Conservation (phyloP, 2,888 invertebrate species). For the Cepaea hortensis region DNA sequence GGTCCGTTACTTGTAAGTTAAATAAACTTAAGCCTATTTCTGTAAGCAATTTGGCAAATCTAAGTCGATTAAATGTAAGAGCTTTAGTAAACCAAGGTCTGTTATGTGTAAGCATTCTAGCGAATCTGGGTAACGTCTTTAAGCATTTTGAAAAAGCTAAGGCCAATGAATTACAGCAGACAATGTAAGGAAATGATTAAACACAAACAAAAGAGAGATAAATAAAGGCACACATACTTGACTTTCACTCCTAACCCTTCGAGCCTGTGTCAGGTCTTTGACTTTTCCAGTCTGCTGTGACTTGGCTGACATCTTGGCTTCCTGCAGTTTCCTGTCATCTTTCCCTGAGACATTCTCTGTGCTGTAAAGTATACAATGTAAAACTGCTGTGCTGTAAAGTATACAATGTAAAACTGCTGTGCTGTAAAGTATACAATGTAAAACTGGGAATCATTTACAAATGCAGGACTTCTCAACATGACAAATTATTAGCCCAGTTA, state of each 20-base stretch:
- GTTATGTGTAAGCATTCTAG: too few species aligned
- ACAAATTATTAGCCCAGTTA: too few species aligned
- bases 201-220: not conserved
- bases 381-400: not conserved
- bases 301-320: not conserved
- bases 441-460: not conserved
- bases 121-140: too few species aligned
- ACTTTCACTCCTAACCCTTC: slow-evolving; percentile 28
- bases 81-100: too few species aligned
- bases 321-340: not conserved
- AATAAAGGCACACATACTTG: slow-evolving; percentile 14
- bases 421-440: not conserved
- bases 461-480: too few species aligned
- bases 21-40: too few species aligned
- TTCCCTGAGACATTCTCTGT: slow-evolving; percentile 14
- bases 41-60: too few species aligned
- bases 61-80: too few species aligned
- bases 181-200: not conserved
- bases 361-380: not conserved
- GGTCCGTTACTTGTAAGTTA: too few species aligned
- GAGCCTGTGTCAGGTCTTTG: not conserved
- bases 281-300: slow-evolving; percentile 25
- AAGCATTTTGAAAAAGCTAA: too few species aligned
- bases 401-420: not conserved
- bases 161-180: too few species aligned